Base-by-base conservation (phyloP, 2,113 vertebrate species). In the Etia nguti region DNA sequence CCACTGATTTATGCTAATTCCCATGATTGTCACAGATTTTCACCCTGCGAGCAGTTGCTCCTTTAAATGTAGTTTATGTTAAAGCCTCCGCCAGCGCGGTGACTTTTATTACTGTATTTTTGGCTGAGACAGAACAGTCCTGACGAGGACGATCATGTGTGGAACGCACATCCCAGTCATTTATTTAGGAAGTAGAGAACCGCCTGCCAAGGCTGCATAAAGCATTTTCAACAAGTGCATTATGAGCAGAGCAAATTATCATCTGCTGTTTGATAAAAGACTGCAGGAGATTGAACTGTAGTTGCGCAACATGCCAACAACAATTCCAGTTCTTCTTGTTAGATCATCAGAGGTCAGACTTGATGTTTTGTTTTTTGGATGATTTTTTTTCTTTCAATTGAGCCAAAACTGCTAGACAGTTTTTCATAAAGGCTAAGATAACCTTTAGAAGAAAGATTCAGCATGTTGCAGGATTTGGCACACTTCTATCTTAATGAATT, bases 221-320 rank as follows among this genome's bases (percentile, higher is more conserved):
- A 81, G 85, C 54, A 81, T 81, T 92, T 89, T 89, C 68, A 82
- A 88, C 82, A 81, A 86, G 88, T 79, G n/a, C 57, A 85, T 91
- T 82, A 79, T 55, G 73, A 82, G 80, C 83, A 29, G 65, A 73
- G 73, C 57, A 86, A 89, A 90, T 88, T 70, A 84, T 52, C 46
- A 8, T 75, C 73, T 81, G 80, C 87, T 92, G 87, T 83, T 38
- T 87, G 87, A 88, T 79, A 77, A 90, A 85, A 50, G 26, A 54
- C 50, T 70, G 43, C 13, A 50, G 80, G 54, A 59, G 75, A 29
- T 5, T 2, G 38, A 77, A 36, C 54, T 43, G 10, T 24, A 68
- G 87, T 46, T 60, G 36, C 3, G n/a, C 20, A n/a, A 56, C 82
- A 34, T 38, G 6, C 15, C 4, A 50, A 50, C 46, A 75, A 31